phyloP scores from a whole-genome alignment of 2,113 vertebrate genomes.

The Okapia johnstoni region DNA sequence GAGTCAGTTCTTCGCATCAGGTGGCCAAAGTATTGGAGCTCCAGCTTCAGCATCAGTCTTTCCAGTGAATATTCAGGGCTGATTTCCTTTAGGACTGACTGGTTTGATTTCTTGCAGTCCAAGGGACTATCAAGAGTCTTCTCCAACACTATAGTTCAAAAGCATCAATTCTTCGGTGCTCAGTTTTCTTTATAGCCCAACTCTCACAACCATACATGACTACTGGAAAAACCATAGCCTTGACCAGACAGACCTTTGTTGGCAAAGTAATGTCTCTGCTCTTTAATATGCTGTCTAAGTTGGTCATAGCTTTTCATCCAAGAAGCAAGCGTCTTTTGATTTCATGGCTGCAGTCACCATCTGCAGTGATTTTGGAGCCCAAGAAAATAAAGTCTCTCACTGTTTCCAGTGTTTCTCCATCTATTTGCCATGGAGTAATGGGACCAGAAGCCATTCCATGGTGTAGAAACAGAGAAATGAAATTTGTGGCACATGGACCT shows the following conservation, averaged over 20 bases:
- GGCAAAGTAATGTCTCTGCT: background rate
- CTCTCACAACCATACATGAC: background rate
- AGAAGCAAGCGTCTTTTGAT: background rate
- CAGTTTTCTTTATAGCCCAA: background rate
- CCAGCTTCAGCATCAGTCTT: background rate
- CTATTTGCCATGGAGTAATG: background rate
- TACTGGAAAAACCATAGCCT: background rate
- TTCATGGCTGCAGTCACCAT: background rate
- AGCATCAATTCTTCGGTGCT: background rate
- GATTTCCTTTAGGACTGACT: background rate
- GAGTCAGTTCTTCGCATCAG: background rate
- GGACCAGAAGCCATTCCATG: background rate
- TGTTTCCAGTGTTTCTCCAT: background rate
- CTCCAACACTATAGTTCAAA: background rate
- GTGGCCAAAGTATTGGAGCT: background rate
- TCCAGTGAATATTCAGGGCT: background rate
- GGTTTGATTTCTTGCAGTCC: background rate
- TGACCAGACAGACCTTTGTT: background rate
- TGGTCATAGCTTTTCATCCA: background rate
- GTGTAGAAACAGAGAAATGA: background rate
- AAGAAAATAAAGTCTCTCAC: background rate
- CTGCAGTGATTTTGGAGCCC: background rate
- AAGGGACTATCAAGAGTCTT: background rate
- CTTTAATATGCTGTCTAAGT: background rate
- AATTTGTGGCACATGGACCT: background rate